Evolutionary conservation across 2,113 vertebrate species (phyloP).

Genomic region (Telmatochromis brichardi): DNA sequence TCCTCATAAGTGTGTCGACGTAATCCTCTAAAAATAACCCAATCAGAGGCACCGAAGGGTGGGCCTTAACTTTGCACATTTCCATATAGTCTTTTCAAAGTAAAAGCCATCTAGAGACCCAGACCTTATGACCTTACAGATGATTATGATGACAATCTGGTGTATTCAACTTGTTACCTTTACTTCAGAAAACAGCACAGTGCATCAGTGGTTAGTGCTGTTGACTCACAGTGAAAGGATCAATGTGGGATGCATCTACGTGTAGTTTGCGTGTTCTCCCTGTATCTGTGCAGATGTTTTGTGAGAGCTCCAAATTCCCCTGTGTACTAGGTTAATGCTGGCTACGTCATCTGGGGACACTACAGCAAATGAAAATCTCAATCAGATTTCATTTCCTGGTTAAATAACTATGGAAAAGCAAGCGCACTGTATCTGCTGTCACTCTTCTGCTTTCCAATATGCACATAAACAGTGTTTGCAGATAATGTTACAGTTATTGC

Average conservation of each 20-base stretch:
- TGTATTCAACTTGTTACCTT: neutral
- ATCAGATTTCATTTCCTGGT: neutral
- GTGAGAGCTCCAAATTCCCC: neutral
- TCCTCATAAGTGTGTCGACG: neutral
- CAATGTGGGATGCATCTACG: neutral
- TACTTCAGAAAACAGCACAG: neutral
- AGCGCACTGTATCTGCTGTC: neutral
- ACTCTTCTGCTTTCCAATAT: neutral
- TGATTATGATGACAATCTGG: neutral
- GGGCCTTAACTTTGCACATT: neutral
- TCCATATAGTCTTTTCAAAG: neutral
- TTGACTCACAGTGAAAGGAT: neutral
- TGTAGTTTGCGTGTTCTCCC: neutral
- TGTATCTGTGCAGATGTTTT: neutral
- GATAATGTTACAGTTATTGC: neutral
- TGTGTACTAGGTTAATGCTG: neutral
- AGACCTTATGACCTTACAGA: neutral
- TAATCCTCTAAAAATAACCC: neutral
- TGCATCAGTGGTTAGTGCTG: neutral
- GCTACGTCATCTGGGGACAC: neutral
- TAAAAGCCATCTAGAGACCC: neutral
- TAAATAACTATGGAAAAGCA: neutral
- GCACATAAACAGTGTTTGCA: neutral
- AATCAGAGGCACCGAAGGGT: neutral
- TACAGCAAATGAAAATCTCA: neutral